These are phyloP conservation scores for Laticauda colubrina DNA, from an alignment of 2,113 vertebrate species.

Conservation along the genomic window DNA sequence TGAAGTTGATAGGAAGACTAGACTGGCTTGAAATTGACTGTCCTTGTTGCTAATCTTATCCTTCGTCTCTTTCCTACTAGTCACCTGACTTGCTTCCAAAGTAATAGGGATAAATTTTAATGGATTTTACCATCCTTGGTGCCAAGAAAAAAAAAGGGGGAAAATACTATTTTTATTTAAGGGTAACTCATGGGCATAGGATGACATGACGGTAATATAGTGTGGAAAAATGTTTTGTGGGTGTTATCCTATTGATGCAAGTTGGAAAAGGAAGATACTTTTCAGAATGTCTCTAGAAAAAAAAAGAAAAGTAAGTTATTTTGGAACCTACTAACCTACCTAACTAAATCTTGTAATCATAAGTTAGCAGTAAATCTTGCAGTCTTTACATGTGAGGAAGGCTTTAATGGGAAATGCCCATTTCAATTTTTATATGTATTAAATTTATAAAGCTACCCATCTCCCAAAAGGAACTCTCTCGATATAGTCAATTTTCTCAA, in stretches of 20 bases:
- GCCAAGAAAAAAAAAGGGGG: not conserved
- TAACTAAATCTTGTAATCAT: not conserved
- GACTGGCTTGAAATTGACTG: not conserved
- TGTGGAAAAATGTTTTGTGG: not conserved
- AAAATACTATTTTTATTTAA: not conserved
- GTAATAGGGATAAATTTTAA: not conserved
- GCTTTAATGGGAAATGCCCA: not conserved
- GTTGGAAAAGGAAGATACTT: not conserved
- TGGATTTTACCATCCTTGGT: not conserved
- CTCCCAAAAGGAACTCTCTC: not conserved
- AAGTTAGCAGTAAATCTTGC: not conserved
- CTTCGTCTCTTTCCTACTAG: not conserved
- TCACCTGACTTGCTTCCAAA: not conserved
- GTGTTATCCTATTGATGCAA: not conserved
- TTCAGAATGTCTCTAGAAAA: not conserved
- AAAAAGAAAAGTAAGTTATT: not conserved
- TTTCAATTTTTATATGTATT: not conserved
- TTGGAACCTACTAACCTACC: too few relatives aligned
- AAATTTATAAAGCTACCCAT: not conserved
- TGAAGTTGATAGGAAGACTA: not conserved
- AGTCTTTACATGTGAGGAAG: not conserved
- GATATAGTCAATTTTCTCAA: not conserved
- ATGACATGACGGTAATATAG: not conserved
- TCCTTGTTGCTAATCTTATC: not conserved
- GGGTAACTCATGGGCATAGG: not conserved